A percentile compares a stretch with the other conserved stretches of the same genome.
These are phyloP conservation scores for Bettongia penicillata DNA, from an alignment of 2,113 vertebrate species.

Conservation along the genomic window DNA sequence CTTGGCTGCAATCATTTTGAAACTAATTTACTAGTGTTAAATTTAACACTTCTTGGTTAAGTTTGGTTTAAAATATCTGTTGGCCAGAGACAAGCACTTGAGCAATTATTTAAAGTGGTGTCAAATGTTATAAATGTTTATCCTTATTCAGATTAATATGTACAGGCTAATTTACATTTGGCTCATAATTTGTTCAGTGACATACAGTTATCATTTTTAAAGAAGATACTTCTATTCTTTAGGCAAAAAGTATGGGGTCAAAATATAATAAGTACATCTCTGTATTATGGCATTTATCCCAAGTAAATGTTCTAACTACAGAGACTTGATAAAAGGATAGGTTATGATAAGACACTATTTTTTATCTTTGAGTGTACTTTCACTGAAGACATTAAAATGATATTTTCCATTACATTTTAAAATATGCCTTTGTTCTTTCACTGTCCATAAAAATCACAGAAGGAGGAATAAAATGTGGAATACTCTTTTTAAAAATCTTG, in stretches of 20 bases:
- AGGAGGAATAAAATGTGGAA: neutral
- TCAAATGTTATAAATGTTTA: constrained; percentile 49
- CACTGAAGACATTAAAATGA: constrained; percentile 3
- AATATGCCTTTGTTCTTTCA: constrained; percentile 39
- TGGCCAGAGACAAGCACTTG: neutral
- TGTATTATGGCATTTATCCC: constrained; percentile 20
- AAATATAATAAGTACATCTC: neutral
- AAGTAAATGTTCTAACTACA: neutral
- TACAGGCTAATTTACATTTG: constrained; percentile 28
- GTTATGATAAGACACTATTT: neutral
- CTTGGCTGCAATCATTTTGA: constrained; percentile 19
- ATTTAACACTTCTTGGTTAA: neutral
- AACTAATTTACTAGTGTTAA: constrained; percentile 20
- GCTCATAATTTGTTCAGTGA: neutral
- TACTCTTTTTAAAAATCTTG: constrained; percentile 14
- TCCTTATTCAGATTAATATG: constrained; percentile 22
- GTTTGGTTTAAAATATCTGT: constrained; percentile 30
- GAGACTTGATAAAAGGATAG: neutral
- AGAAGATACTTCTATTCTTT: constrained; percentile 14
- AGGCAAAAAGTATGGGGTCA: constrained; percentile 7
- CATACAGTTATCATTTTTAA: constrained; percentile 14
- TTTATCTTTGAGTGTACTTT: constrained; percentile 32
- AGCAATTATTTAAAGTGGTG: constrained; percentile 14
- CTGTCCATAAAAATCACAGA: neutral
- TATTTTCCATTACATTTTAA: constrained; percentile 43